Evolutionary conservation across 1,140 invertebrate genomes (phyloP).

Genomic region (Anoplophora glabripennis): DNA sequence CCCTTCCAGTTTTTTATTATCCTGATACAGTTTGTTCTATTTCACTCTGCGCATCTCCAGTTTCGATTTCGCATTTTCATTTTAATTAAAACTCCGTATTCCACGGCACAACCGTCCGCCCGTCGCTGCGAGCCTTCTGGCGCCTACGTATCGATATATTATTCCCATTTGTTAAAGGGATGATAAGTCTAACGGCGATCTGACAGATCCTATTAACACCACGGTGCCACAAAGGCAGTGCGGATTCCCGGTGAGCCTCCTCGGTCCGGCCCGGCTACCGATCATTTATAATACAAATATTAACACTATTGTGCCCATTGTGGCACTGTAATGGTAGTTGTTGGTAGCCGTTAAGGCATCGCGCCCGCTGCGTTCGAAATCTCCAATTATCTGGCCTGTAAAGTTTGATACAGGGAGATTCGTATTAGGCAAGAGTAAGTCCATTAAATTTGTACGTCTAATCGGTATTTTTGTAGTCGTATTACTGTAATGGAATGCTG

Average conservation of each 20-base stretch:
- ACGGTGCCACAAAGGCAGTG: slow-evolving; percentile 29
- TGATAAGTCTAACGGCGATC: slow-evolving; percentile 32
- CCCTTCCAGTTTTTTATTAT: neutral
- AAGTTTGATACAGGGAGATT: too few relatives aligned
- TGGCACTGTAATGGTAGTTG: slow-evolving; percentile 24
- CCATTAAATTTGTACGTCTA: too few relatives aligned
- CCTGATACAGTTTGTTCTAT: neutral
- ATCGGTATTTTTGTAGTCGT: too few relatives aligned
- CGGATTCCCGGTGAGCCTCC: slow-evolving; percentile 31
- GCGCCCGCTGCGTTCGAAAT: too few relatives aligned
- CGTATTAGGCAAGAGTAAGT: too few relatives aligned
- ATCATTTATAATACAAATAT: slow-evolving; percentile 45
- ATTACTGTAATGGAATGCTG: too few relatives aligned
- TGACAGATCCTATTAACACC: slow-evolving; percentile 45
- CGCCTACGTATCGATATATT: slow-evolving; percentile 42
- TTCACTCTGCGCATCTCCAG: neutral
- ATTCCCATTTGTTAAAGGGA: slow-evolving; percentile 31
- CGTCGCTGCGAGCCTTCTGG: slow-evolving; percentile 25
- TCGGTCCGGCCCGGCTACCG: slow-evolving; percentile 33
- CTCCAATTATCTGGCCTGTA: too few relatives aligned
- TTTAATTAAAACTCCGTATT: too few relatives aligned
- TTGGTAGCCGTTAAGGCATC: neutral
- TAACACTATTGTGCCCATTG: slow-evolving; percentile 31
- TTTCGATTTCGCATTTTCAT: neutral
- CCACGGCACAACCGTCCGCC: too few relatives aligned